These are phyloP conservation scores for Glaucomys volans DNA, from an alignment of 2,113 vertebrate species.

Conservation along the genomic window DNA sequence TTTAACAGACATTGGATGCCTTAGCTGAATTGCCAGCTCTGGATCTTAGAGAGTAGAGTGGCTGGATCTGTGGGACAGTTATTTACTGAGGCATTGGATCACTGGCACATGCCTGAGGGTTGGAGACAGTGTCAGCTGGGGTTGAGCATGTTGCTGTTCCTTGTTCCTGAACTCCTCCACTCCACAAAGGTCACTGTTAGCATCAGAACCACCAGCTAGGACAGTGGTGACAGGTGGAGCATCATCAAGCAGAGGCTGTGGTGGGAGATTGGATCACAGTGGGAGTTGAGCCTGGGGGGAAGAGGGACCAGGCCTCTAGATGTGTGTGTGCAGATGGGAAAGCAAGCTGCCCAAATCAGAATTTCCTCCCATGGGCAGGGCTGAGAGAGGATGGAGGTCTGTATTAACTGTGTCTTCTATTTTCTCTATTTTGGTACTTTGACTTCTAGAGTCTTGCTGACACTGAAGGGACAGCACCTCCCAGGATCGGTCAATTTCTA, in stretches of 20 bases:
- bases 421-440: background rate
- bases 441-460: background rate
- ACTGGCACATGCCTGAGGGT: background rate
- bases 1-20: background rate
- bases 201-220: background rate
- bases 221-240: background rate
- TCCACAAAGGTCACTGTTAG: no score
- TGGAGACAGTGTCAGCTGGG: rapidly evolving
- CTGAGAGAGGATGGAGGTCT: background rate
- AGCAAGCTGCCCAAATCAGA: no score
- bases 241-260: background rate
- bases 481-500: no score
- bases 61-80: rapidly evolving
- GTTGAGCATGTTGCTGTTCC: background rate
- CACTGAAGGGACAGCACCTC: background rate
- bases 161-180: background rate
- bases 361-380: no score
- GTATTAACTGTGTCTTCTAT: background rate
- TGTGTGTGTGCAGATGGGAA: background rate
- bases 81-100: background rate
- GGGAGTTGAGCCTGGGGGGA: background rate
- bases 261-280: no score
- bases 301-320: background rate
- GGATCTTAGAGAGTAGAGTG: background rate
- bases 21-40: background rate